Evolutionary conservation across 2,113 vertebrate species (phyloP), one percentile per base, ranked within the genome.

Genomic region (Paraplagusia blochii): DNA sequence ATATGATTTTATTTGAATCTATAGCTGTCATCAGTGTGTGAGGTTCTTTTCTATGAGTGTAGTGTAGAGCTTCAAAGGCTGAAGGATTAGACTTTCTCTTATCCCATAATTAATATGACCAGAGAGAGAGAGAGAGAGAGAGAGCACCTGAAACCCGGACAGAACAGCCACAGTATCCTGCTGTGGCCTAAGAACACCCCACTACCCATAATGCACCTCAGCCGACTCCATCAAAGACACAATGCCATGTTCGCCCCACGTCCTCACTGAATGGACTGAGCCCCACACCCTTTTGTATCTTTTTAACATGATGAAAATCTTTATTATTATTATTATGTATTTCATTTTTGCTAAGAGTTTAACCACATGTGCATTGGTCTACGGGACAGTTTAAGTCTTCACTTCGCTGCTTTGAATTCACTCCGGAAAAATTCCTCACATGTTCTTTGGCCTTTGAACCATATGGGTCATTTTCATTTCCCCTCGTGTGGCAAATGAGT

Each of bases 91-190:
- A 91, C 87, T 88, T 89, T 92, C 90, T 93, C 67, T 93, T 92
- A 95, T 94, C 91, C 92, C 92, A 93, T 93, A 96, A 95, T 96
- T 95, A 97, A 95, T 95, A 95, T 94, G 92, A 91, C 91, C 90
- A 90, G 92, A 92, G 91, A 90, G 91, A 92, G 89, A 92, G 90
- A 87, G 90, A 90, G 91, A 92, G 89, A 92, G 90, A 87, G 90
- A 93, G 93, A 90, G 91, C 90, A 89, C 93, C 93, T 93, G 90
- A 93, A 85, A 88, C 93, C 85, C 79, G 89, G 90, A 81, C 90
- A 87, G 87, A 85, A 90, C 79, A 73, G 89, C 91, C 88, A 29
- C 22, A 92, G 91, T 88, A 81, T 85, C 92, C 90, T 90, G 90
- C 89, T 92, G 92, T 80, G 92, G 91, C 89, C 91, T 88, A 75